Conservation (phyloP, 1,140 invertebrate species). For the Drosophila persimilis region DNA sequence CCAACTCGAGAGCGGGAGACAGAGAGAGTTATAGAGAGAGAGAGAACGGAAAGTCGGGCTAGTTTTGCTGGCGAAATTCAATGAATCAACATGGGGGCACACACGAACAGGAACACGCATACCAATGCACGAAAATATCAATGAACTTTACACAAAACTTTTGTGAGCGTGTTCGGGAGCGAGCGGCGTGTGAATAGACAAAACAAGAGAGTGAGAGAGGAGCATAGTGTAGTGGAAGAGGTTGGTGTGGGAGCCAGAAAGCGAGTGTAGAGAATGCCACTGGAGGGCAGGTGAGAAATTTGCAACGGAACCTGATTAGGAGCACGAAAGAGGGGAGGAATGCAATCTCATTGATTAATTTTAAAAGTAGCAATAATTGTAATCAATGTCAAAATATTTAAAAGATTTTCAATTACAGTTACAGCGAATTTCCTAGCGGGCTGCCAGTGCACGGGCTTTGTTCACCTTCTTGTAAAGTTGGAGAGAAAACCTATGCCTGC, state of each 20-base stretch:
- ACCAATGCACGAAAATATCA: slow-evolving; percentile 79
- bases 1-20: slow-evolving; percentile 14
- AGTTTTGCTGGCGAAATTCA: slow-evolving; percentile 66
- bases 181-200: slow-evolving; percentile 24
- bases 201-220: slow-evolving; percentile 15
- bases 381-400: background rate
- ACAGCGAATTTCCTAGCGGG: slow-evolving; percentile 47
- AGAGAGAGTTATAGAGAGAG: background rate
- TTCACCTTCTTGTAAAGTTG: slow-evolving; percentile 43
- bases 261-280: slow-evolving; percentile 12
- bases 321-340: too few species aligned
- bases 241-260: slow-evolving; percentile 8
- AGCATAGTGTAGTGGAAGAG: background rate
- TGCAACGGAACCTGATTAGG: background rate
- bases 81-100: slow-evolving; percentile 78
- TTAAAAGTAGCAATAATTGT: background rate
- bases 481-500: slow-evolving; percentile 12
- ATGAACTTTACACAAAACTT: slow-evolving; percentile 80
- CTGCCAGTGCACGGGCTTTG: slow-evolving; percentile 9
- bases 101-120: slow-evolving; percentile 39
- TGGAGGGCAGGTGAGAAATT: slow-evolving; percentile 43
- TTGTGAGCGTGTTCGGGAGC: slow-evolving; percentile 46
- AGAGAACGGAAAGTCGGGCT: slow-evolving; percentile 23
- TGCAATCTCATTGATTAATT: background rate
- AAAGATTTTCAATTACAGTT: background rate